Conservation (phyloP, 2,888 invertebrate genomes). For the Unio delphinus region DNA sequence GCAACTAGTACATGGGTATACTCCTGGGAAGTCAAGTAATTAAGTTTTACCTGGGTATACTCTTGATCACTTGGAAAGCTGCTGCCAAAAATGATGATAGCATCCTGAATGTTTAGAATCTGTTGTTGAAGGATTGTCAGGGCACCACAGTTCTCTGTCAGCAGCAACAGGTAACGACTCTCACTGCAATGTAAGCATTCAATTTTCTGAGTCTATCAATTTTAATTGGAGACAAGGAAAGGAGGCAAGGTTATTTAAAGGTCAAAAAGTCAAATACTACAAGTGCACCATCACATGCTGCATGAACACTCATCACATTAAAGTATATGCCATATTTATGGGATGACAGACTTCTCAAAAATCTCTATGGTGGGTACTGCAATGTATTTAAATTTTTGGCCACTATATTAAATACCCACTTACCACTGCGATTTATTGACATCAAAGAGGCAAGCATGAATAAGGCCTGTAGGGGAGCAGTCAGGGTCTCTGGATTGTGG, state of each 20-base stretch:
- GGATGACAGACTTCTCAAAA: too few species aligned
- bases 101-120: conserved; percentile 35
- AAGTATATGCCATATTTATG: too few species aligned
- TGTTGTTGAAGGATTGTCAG: conserved; percentile 57
- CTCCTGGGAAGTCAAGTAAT: too few species aligned
- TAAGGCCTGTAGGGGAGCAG: conserved; percentile 51
- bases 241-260: too few species aligned
- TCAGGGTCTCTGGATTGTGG: conserved; percentile 39
- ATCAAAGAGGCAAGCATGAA: conserved; percentile 49
- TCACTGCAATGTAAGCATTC: conserved; percentile 42
- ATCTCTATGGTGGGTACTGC: too few species aligned
- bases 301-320: too few species aligned
- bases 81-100: conserved; percentile 62
- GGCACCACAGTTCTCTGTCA: conserved; percentile 68
- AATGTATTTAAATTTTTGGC: too few species aligned
- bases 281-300: too few species aligned
- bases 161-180: conserved; percentile 63
- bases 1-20: too few species aligned
- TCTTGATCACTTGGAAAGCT: conserved; percentile 65
- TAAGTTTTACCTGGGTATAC: conserved; percentile 53
- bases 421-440: conserved; percentile 14
- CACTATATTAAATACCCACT: background rate
- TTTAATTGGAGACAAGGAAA: too few species aligned
- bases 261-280: too few species aligned
- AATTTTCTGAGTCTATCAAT: background rate